Evolutionary conservation across 2,113 vertebrate species (phyloP).

Genomic region (Menura novaehollandiae): DNA sequence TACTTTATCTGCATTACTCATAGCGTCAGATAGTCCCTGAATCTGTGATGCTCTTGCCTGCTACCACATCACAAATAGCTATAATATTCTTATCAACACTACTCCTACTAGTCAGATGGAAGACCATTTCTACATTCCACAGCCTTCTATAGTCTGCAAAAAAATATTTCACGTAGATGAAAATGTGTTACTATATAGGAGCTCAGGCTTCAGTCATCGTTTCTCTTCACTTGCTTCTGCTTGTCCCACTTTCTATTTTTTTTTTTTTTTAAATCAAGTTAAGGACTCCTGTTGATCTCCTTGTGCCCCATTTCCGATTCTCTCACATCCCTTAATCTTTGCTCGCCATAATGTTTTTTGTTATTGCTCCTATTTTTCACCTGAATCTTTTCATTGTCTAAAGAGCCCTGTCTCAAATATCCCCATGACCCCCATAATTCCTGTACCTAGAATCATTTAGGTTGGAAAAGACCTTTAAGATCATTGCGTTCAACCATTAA

Average conservation of each 20-base stretch:
- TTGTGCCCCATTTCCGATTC: background rate
- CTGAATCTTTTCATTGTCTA: background rate
- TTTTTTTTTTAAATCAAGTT: background rate
- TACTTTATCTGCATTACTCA: background rate
- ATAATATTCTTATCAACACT: background rate
- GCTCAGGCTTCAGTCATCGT: background rate
- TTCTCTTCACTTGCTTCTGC: background rate
- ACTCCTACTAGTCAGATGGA: background rate
- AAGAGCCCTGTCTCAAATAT: background rate
- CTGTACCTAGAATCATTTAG: background rate
- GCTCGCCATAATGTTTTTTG: background rate
- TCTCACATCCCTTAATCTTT: background rate
- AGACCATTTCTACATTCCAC: background rate
- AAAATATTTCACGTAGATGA: background rate
- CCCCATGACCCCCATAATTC: accelerated
- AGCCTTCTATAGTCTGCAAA: background rate
- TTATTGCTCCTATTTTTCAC: background rate
- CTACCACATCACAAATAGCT: background rate
- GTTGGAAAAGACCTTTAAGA: background rate
- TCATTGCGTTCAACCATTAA: background rate
- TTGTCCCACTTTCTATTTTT: background rate
- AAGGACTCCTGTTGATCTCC: background rate
- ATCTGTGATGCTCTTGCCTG: background rate
- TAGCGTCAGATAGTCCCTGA: background rate
- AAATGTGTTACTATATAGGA: background rate